Evolutionary conservation across 2,797 vertebrate genomes (phyloP).

Genomic region (Phalloptychus januarius): DNA sequence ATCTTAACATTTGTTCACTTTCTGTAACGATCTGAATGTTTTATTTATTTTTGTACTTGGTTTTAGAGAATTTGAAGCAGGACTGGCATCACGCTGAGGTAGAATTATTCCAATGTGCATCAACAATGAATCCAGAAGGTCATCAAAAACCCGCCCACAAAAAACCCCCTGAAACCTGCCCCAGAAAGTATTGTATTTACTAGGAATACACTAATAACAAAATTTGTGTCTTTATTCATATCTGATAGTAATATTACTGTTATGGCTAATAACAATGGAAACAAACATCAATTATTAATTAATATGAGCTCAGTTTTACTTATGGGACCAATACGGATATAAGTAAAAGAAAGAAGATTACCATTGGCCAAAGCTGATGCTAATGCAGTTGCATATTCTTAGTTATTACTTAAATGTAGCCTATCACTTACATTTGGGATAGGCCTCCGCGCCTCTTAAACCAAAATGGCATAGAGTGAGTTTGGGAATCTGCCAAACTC

Average conservation of each 20-base stretch:
- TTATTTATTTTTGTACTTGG: neutral
- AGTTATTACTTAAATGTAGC: neutral
- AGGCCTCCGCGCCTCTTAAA: neutral
- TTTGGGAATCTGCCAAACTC: neutral
- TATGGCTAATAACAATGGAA: neutral
- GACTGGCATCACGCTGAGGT: too few relatives aligned
- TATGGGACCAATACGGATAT: neutral
- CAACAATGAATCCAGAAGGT: too few relatives aligned
- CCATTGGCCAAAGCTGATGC: neutral
- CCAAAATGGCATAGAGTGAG: neutral
- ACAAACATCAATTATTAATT: neutral
- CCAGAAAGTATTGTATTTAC: too few relatives aligned
- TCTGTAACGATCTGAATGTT: neutral
- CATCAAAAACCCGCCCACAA: too few relatives aligned
- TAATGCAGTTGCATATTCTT: neutral
- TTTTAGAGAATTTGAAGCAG: neutral
- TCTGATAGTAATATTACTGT: too few relatives aligned
- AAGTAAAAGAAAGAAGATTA: neutral
- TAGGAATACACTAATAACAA: too few relatives aligned
- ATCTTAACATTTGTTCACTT: neutral
- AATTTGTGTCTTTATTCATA: too few relatives aligned
- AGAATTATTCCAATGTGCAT: too few relatives aligned
- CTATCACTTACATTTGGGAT: too few relatives aligned
- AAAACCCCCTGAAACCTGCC: too few relatives aligned
- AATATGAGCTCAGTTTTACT: neutral